These are phyloP conservation scores for Bambusicola thoracicus DNA, from an alignment of 2,113 vertebrate species.

Conservation along the genomic window DNA sequence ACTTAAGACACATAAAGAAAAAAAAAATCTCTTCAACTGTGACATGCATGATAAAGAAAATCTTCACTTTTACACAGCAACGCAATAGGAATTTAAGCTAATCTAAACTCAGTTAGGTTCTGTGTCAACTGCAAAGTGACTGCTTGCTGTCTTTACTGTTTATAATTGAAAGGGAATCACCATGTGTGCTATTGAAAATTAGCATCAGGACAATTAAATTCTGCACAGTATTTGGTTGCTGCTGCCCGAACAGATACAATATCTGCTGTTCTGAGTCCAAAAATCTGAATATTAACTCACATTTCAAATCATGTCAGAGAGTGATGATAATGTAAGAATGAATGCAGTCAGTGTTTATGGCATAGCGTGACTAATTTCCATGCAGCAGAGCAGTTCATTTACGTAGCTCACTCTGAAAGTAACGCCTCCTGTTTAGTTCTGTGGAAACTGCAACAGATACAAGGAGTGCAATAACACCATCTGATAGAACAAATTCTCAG, in stretches of 20 bases:
- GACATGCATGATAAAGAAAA: fast-evolving
- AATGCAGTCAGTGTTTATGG: background rate
- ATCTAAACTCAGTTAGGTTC: background rate
- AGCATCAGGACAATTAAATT: background rate
- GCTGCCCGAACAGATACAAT: background rate
- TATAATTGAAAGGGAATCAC: background rate
- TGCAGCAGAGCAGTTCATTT: background rate
- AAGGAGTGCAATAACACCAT: background rate
- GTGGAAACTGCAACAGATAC: background rate
- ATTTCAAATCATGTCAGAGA: background rate
- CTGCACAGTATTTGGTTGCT: background rate
- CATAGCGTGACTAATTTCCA: background rate
- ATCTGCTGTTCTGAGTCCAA: background rate
- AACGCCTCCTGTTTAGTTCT: background rate
- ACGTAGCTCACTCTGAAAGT: background rate
- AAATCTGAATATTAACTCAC: background rate
- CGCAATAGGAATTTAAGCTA: background rate
- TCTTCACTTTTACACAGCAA: background rate
- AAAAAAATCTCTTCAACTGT: background rate
- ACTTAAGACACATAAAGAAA: background rate
- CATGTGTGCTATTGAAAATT: background rate
- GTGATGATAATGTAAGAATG: background rate
- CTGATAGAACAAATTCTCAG: background rate
- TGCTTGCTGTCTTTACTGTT: background rate
- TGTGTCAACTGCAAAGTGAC: background rate